Percentiles rank a stretch among this genome's conserved stretches.
Conservation (phyloP, 2,888 invertebrate genomes). For the Metalampra italica region DNA sequence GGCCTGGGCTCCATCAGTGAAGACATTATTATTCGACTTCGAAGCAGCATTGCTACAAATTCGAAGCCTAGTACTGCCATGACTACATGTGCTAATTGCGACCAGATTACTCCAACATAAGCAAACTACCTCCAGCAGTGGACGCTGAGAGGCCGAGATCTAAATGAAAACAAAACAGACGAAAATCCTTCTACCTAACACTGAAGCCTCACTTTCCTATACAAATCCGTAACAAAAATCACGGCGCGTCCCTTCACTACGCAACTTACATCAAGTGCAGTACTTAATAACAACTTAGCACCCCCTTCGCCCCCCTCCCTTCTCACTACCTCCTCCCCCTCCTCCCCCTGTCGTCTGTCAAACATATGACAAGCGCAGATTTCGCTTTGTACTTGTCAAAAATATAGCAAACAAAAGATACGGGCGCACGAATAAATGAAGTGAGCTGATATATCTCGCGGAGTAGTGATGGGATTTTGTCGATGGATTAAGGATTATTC, state of each 20-base stretch:
- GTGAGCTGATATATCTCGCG: slow-evolving; percentile 74
- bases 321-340: slow-evolving; percentile 20
- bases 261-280: slow-evolving; percentile 57
- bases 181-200: too few relatives aligned
- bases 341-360: slow-evolving; percentile 58
- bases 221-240: neutral
- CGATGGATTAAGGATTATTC: slow-evolving; percentile 15
- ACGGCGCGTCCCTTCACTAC: slow-evolving; percentile 26
- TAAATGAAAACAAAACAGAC: too few relatives aligned
- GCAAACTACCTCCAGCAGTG: too few relatives aligned
- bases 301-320: slow-evolving; percentile 20
- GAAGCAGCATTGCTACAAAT: too few relatives aligned
- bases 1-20: too few relatives aligned
- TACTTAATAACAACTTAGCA: slow-evolving; percentile 74
- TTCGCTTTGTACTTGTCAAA: slow-evolving; percentile 78
- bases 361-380: slow-evolving; percentile 76
- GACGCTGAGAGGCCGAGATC: too few relatives aligned
- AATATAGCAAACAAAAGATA: slow-evolving; percentile 79
- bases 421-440: slow-evolving; percentile 72
- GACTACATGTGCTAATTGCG: too few relatives aligned
- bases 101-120: too few relatives aligned
- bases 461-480: slow-evolving; percentile 41
- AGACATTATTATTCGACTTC: too few relatives aligned
- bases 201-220: too few relatives aligned
- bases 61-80: too few relatives aligned